These are phyloP conservation scores for Podarcis raffonei DNA, from an alignment of 2,113 vertebrate species.

Conservation along the genomic window DNA sequence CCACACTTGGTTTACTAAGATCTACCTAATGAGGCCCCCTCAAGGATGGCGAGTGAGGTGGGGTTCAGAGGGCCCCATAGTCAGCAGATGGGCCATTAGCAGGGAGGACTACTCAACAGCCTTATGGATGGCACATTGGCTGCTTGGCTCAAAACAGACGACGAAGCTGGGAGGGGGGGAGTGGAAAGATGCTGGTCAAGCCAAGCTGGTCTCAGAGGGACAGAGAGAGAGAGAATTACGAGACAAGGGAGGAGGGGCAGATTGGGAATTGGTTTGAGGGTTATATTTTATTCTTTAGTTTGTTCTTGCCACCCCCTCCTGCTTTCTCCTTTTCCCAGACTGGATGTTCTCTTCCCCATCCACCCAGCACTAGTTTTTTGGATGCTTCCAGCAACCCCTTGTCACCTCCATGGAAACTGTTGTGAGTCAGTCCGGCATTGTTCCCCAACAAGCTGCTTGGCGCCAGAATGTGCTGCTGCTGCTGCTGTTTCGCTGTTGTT, in stretches of 20 bases:
- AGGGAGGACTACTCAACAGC: background rate
- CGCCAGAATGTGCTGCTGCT: fast-evolving
- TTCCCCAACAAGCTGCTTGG: background rate
- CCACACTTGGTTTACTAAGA: conserved; percentile 36
- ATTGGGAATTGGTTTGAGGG: fast-evolving
- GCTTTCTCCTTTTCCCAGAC: conserved; percentile 5
- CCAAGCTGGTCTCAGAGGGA: background rate
- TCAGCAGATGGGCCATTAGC: background rate
- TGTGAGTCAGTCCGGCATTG: background rate
- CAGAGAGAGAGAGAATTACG: background rate
- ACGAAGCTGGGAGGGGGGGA: fast-evolving
- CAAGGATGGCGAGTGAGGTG: background rate
- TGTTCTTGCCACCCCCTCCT: conserved; percentile 11
- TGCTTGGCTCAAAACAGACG: background rate
- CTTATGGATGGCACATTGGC: fast-evolving
- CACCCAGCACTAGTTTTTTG: background rate
- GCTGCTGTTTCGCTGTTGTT: conserved; percentile 13
- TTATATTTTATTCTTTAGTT: conserved; percentile 15
- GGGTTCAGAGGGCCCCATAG: fast-evolving
- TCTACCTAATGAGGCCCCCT: conserved; percentile 39
- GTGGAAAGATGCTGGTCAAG: background rate
- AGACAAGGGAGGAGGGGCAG: background rate
- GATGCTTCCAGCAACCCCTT: conserved; percentile 6
- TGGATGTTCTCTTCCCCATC: conserved; percentile 14
- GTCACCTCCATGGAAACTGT: conserved; percentile 10